These are phyloP conservation scores for Syndactyla subalaris DNA, from an alignment of 2,797 vertebrate genomes.

Conservation along the genomic window DNA sequence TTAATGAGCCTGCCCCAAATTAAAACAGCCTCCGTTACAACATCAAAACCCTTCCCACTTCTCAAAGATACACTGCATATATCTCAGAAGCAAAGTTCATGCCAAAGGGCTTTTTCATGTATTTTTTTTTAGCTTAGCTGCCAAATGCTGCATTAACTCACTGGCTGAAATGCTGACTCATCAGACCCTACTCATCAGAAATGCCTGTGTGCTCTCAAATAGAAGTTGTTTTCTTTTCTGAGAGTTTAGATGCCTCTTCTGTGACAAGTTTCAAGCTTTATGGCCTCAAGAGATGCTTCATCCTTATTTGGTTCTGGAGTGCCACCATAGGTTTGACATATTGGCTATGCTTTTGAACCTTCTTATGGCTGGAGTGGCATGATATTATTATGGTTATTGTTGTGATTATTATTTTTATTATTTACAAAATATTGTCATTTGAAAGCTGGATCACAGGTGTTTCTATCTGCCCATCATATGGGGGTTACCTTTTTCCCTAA, in stretches of 20 bases:
- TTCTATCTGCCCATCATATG: neutral
- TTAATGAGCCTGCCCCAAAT: conserved; percentile 60
- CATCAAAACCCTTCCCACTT: conserved; percentile 46
- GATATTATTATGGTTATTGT: neutral
- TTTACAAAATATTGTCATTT: neutral
- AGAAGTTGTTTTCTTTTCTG: conserved; percentile 24
- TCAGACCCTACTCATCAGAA: neutral
- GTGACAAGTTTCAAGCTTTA: conserved; percentile 2
- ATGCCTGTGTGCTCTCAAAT: conserved; percentile 3
- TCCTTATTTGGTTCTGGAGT: neutral
- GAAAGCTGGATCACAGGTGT: neutral
- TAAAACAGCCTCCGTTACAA: conserved; percentile 34
- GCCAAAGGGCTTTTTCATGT: conserved; percentile 49
- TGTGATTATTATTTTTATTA: neutral
- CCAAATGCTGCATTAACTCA: conserved; percentile 56
- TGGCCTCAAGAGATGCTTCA: neutral
- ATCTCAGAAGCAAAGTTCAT: conserved; percentile 50
- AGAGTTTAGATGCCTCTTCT: conserved; percentile 10
- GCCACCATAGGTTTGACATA: neutral
- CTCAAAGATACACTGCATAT: neutral
- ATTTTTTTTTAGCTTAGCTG: neutral
- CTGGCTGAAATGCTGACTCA: conserved; percentile 58
- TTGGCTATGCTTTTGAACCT: neutral
- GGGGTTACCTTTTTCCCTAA: neutral
- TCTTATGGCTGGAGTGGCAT: neutral